Evolutionary conservation across 2,797 vertebrate species (phyloP), one percentile per base, ranked within the genome.

Genomic region (Melanotaenia trifasciata): DNA sequence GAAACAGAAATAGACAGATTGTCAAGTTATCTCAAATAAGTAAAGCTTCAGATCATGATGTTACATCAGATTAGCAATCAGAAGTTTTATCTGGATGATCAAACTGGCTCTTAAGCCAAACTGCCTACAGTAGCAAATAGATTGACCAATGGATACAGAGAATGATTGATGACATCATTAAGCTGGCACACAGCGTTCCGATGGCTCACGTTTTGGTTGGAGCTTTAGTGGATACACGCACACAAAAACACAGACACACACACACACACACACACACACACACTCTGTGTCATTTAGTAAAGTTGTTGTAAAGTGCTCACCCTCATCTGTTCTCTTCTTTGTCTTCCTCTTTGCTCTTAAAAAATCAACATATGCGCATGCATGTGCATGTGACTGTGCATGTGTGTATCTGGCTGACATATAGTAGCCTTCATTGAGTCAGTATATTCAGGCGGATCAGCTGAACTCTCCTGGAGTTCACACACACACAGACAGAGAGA

Each of bases 111-210:
- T 85, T 86, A 78, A 79, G 89, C 84, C 81, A 71, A 77, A 68
- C 84, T 84, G 82, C 72, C 84, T 77, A 64, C 81, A 76, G 83
- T 79, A 83, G 73, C 72, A 76, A 78, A 89, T 70, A 83, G 81
- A 91, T 69, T 86, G 90, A 93, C 91, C 91, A 87, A 87, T 90
- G 85, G 85, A 87, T 79, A 79, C 40, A 10, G 75, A 61, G 84
- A 80, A 85, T 92, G 91, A 93, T 91, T 88, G 91, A 93, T 92
- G 86, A 93, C 87, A 91, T 91, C 89, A 91, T 93, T 93, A 92
- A 72, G 78, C 66, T 79, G 87, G 81, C 80, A 81, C 72, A 77
- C 65, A 67, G 60, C 24, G 60, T 84, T 88, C 67, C 82, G 74
- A 59, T 67, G 83, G 80, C 66, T 64, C 70, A 71, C 33, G 4